Conservation (phyloP, 2,888 invertebrate species). For the Drosophila peninsularis region DNA sequence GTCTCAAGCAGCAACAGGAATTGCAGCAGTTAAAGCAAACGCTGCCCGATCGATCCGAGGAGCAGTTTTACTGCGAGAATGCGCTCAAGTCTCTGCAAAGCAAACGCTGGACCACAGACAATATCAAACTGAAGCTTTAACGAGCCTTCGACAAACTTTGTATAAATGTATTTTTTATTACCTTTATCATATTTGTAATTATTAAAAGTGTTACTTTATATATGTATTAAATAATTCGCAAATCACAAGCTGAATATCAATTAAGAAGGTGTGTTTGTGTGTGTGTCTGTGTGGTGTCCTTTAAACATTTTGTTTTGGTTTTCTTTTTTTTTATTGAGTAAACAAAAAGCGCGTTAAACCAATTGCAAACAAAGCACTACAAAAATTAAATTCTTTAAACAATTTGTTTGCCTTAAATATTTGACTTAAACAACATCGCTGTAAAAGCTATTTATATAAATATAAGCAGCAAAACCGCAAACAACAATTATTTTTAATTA, state of each 20-base stretch:
- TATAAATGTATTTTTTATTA: constrained; percentile 65
- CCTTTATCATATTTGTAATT: constrained; percentile 47
- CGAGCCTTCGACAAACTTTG: constrained; percentile 19
- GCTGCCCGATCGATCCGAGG: constrained; percentile 86
- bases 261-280: constrained; percentile 35
- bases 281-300: constrained; percentile 3
- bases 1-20: constrained; percentile 82
- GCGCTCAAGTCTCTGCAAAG: constrained; percentile 86
- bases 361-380: constrained; percentile 71
- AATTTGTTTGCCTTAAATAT: constrained; percentile 67
- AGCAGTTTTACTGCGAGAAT: constrained; percentile 90
- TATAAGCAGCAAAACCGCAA: constrained; percentile 64
- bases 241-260: constrained; percentile 83
- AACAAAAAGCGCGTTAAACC: constrained; percentile 67
- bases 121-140: constrained; percentile 81
- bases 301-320: constrained; percentile 22
- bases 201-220: constrained; percentile 31
- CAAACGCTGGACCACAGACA: constrained; percentile 84
- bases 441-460: constrained; percentile 73
- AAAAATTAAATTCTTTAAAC: constrained; percentile 72
- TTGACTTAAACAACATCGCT: constrained; percentile 69
- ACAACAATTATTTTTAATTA: constrained; percentile 75
- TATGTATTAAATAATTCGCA: constrained; percentile 68
- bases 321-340: constrained; percentile 58
- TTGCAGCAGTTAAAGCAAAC: constrained; percentile 77